These are phyloP conservation scores for Masticophis lateralis DNA, from an alignment of 2,797 vertebrate genomes.

Conservation along the genomic window DNA sequence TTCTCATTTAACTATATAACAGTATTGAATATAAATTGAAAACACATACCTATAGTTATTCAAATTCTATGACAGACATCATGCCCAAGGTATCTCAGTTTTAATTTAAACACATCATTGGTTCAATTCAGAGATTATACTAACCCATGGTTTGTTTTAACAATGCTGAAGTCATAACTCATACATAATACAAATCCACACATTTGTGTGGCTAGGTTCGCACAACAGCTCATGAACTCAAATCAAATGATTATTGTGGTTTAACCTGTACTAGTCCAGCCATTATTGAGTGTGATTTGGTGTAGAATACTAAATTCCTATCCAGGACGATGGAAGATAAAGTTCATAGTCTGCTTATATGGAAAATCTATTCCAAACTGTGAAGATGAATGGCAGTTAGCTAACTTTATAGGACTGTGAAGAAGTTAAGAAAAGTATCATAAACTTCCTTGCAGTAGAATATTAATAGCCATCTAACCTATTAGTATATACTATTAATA, in stretches of 20 bases:
- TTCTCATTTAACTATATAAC: neutral
- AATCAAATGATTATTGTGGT: neutral
- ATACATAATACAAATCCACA: neutral
- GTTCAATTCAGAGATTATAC: neutral
- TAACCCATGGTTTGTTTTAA: neutral
- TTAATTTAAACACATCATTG: neutral
- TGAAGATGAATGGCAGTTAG: neutral
- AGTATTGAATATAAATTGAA: neutral
- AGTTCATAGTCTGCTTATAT: neutral
- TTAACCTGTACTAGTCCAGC: neutral
- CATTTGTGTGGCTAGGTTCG: neutral
- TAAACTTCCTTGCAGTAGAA: neutral
- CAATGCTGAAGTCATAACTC: neutral
- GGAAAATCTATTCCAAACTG: neutral
- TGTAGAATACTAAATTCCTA: neutral
- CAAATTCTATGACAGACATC: neutral
- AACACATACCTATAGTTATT: neutral
- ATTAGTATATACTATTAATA: neutral
- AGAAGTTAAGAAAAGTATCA: neutral
- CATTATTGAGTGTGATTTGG: slow-evolving; percentile 3
- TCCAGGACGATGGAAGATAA: neutral
- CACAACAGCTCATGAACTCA: neutral
- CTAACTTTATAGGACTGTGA: neutral
- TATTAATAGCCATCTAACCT: neutral
- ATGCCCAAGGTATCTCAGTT: neutral